Evolutionary conservation across 2,888 invertebrate species (phyloP), one percentile per base, ranked within the genome.

Genomic region (Chesias legatella): DNA sequence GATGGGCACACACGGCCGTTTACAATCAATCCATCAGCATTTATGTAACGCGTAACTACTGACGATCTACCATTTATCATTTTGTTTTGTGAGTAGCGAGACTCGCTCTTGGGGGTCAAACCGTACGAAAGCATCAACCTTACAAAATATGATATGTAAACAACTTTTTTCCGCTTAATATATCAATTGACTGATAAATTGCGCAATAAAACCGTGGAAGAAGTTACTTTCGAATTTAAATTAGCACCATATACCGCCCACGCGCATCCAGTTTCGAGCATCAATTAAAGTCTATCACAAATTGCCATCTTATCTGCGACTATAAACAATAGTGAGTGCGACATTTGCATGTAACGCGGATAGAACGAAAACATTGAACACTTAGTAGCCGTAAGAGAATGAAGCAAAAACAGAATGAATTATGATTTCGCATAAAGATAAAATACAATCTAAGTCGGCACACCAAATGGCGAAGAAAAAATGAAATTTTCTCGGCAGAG

Each of bases 21-120:
- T 76, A 85, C 81, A 80, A 85, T 86, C 85, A 84, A 88, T 88
- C 85, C 79, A 88, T 88, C 86, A 86, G 79, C 77, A 73, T 82
- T 79, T 78, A 80, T 80, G 81, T 83, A 80, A 79, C 75, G 70
- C 73, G 69, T 75, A 83, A 85, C 86, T 85, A 82, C 81, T 76
- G 82, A 78, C 73, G 75, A 73, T 78, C 73, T 78, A 49, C 72
- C 79, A 88, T 88, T 88, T 83, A 86, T 88, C 88, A 88, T 85
- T 80, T 79, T 76, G 79, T 83, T 80, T 81, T 79, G 79, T 82
- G 79, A 71, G 81, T 81, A 83, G 81, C 77, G 62, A 62, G 52
- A 70, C 46, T 58, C 76, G 69, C 80, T 73, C 76, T 80, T 76
- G 77, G 79, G 79, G 84, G 82, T 78, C 82, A 81, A 62, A 59